Conservation (phyloP, 1,140 invertebrate genomes). For the Oncopeltus fasciatus region DNA sequence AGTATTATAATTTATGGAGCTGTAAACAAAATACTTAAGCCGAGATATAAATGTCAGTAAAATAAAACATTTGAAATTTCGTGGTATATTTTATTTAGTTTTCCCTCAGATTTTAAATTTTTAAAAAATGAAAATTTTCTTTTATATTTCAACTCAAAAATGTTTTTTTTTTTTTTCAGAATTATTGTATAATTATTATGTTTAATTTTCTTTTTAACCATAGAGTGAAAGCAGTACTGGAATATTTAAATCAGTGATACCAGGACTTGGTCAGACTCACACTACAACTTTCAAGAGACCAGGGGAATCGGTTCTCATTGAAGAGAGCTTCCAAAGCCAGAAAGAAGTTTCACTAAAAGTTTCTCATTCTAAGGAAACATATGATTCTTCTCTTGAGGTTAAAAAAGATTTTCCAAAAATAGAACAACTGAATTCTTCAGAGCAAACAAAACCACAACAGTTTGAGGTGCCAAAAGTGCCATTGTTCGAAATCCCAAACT, state of each 20-base stretch:
- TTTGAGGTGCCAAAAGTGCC: background rate
- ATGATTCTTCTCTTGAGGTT: conserved; percentile 1
- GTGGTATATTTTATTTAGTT: background rate
- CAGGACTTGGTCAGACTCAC: background rate
- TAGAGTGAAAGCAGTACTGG: background rate
- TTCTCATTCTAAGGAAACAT: conserved; percentile 8
- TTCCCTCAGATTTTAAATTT: background rate
- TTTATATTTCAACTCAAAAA: background rate
- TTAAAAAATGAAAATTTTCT: background rate
- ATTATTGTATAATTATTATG: too few relatives aligned
- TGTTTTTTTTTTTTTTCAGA: background rate
- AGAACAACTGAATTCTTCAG: background rate
- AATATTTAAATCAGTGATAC: background rate
- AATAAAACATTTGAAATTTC: background rate
- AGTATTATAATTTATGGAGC: too few relatives aligned
- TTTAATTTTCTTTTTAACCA: too few relatives aligned
- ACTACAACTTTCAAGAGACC: background rate
- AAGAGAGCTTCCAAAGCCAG: conserved; percentile 22
- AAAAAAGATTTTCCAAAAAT: background rate
- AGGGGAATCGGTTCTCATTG: conserved; percentile 14
- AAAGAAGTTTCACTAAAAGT: conserved; percentile 23
- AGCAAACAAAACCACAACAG: background rate
- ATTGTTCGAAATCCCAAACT: background rate
- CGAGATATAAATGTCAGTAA: too few relatives aligned
- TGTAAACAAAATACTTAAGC: too few relatives aligned